phyloP scores from a whole-genome alignment of 23 tunicate genomes.

The Trididemnum miniatum region DNA sequence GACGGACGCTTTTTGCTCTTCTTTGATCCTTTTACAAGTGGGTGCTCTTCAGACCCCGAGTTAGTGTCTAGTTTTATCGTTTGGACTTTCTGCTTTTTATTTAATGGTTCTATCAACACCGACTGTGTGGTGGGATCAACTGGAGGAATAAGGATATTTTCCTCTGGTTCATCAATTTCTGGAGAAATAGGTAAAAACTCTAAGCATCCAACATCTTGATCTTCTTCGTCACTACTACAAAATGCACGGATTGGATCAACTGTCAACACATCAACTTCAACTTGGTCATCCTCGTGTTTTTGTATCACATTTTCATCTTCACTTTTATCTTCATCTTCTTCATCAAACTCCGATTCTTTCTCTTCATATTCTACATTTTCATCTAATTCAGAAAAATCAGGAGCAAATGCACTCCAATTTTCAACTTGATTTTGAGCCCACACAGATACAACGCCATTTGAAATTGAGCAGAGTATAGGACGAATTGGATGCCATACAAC shows the following conservation, averaged over 20 bases:
- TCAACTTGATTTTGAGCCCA: slow-evolving; percentile 99
- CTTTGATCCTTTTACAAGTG: slow-evolving; percentile 59
- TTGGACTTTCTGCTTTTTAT: slow-evolving; percentile 65
- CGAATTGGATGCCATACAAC: slow-evolving; percentile 99
- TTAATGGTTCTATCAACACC: slow-evolving; percentile 22
- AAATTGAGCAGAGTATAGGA: slow-evolving; percentile 86
- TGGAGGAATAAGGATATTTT: slow-evolving; percentile 76
- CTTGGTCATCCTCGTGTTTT: slow-evolving; percentile 52
- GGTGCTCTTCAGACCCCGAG: slow-evolving; percentile 78
- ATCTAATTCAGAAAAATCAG: slow-evolving; percentile 93
- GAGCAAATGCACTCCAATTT: slow-evolving; percentile 99
- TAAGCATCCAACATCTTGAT: slow-evolving; percentile 64
- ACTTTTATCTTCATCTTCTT: slow-evolving; percentile 90
- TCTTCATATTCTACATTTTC: slow-evolving; percentile 97
- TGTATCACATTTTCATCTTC: slow-evolving; percentile 46
- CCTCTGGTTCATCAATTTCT: slow-evolving; percentile 97
- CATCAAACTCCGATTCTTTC: slow-evolving; percentile 95
- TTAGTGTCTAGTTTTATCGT: slow-evolving; percentile 67
- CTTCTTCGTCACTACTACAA: slow-evolving; percentile 96
- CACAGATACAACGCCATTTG: slow-evolving; percentile 93
- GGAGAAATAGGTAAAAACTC: slow-evolving; percentile 93
- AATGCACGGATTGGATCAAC: slow-evolving; percentile 82
- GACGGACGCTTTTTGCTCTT: slow-evolving; percentile 40
- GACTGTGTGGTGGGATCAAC: slow-evolving; percentile 68
- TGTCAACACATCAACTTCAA: slow-evolving; percentile 76